Evolutionary conservation across 2,888 invertebrate genomes (phyloP), one percentile per base, ranked within the genome.

Genomic region (Papilio protenor): DNA sequence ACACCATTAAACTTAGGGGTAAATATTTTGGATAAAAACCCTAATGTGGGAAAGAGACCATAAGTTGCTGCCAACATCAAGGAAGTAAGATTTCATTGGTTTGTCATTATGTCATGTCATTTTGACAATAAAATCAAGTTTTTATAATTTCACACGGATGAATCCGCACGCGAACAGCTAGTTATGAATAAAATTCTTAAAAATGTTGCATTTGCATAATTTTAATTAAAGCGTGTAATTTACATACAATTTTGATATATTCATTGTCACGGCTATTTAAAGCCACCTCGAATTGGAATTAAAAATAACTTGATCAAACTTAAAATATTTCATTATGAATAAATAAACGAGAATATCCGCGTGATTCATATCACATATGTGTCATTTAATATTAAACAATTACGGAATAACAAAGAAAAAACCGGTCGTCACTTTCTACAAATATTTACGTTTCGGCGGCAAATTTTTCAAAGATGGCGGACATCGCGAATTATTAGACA

Each of bases 371-470:
- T 72, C 12, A 5, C 16, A 59, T 16, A 61, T 4, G 14, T 61
- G 61, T 27, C 23, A 23, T 61, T 14, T 61, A 16, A 59, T 21
- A 57, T 2, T 57, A 11, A 21, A 59, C 14, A 61, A 23, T 61
- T 3, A 59, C 21, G 23, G 21, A 59, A 61, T 16, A 23, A 61
- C 23, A 61, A 27, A 64, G 18, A 33, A 33, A 33, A 55, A 55
- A 45, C 57, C 18, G 16, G 45, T 57, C 47, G 73, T 77, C 57
- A 40, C 77, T 77, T 77, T 77, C 77, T 77, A 77, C 57, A 72
- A 55, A 59, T 33, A 47, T 77, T 73, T 77, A 69, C 73, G 57
- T 73, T 12, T 47, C 66, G 64, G 40, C 72, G 77, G 72, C 23
- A 47, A 72, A 72, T 61, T 49, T 61, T 64, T 52, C 8, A 75